A percentile compares a stretch with the other conserved stretches of the same genome.
Conservation (phyloP, 2,888 invertebrate genomes). For the Eilema depressum region DNA sequence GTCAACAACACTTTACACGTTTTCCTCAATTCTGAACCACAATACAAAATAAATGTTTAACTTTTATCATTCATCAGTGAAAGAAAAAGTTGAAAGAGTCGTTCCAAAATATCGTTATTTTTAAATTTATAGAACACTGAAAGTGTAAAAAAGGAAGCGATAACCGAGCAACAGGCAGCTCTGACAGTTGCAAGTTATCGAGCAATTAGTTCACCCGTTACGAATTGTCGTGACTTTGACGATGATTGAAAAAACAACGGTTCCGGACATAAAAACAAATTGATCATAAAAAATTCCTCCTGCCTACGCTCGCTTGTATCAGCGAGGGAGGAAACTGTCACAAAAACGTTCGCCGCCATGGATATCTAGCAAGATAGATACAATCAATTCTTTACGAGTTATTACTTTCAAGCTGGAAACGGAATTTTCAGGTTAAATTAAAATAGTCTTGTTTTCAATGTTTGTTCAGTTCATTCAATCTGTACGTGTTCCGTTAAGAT, state of each 20-base stretch:
- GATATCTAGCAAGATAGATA: slow-evolving; percentile 12
- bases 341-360: neutral
- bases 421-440: neutral
- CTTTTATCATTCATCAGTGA: neutral
- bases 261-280: slow-evolving; percentile 14
- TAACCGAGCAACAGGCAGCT: slow-evolving; percentile 27
- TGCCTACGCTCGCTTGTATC: slow-evolving; percentile 9
- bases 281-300: slow-evolving; percentile 12
- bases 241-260: slow-evolving; percentile 15
- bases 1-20: neutral
- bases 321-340: slow-evolving; percentile 5
- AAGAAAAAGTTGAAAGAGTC: neutral
- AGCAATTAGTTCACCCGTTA: slow-evolving; percentile 26
- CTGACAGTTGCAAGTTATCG: slow-evolving; percentile 16
- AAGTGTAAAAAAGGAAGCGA: slow-evolving; percentile 12
- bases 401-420: neutral
- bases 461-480: too few species aligned
- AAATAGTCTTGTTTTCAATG: neutral
- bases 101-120: neutral
- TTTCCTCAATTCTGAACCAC: neutral
- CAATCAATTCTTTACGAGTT: slow-evolving; percentile 9
- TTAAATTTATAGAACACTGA: neutral
- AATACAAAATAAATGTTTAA: slow-evolving; percentile 11
- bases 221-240: slow-evolving; percentile 11
- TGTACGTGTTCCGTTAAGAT: too few species aligned